Evolutionary conservation across 2,888 invertebrate genomes (phyloP).

Genomic region (Orgyia antiqua): DNA sequence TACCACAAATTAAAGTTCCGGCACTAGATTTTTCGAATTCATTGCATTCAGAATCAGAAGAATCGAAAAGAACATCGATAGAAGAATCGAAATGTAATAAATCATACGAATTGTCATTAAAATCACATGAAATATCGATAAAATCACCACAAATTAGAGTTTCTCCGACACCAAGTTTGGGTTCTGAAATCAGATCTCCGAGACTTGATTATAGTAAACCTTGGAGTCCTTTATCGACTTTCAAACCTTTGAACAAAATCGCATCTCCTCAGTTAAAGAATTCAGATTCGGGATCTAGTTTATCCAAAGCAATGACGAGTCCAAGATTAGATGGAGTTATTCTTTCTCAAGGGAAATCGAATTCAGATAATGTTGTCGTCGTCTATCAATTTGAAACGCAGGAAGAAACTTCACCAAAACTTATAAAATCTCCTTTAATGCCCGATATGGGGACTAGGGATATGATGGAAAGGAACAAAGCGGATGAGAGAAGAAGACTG

Average conservation of each 20-base stretch:
- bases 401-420: constrained; percentile 45
- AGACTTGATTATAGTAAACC: constrained; percentile 52
- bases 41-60: constrained; percentile 52
- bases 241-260: constrained; percentile 51
- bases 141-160: constrained; percentile 52
- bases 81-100: constrained; percentile 38
- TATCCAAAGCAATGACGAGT: constrained; percentile 51
- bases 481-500: constrained; percentile 58
- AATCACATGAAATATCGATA: constrained; percentile 22
- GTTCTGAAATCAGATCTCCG: constrained; percentile 49
- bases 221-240: constrained; percentile 59
- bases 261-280: constrained; percentile 45
- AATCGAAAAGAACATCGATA: constrained; percentile 41
- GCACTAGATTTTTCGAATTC: constrained; percentile 50
- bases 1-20: constrained; percentile 67
- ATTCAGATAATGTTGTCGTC: constrained; percentile 63
- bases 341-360: constrained; percentile 66
- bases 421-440: constrained; percentile 54
- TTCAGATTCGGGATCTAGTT: constrained; percentile 52
- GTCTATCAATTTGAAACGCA: constrained; percentile 67
- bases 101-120: constrained; percentile 21
- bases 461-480: constrained; percentile 61
- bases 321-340: constrained; percentile 66
- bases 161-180: constrained; percentile 52
- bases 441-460: constrained; percentile 61